These are phyloP conservation scores for Parasteatoda tepidariorum DNA, from an alignment of 1,140 invertebrate species.

Conservation along the genomic window DNA sequence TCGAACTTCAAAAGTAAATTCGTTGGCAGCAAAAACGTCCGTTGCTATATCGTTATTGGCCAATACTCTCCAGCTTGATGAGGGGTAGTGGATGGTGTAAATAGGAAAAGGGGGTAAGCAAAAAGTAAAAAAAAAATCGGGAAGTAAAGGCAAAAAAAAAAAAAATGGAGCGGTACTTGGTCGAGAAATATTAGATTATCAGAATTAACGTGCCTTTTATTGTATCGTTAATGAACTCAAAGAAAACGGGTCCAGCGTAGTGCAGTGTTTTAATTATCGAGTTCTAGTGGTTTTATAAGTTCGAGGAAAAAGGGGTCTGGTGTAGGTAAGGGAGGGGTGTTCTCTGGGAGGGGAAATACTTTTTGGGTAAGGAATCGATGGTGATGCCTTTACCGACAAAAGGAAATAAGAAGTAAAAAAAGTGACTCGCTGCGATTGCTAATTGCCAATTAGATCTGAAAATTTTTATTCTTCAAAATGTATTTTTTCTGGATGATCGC, in stretches of 20 bases:
- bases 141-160: constrained; percentile 53
- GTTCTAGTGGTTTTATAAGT: constrained; percentile 61
- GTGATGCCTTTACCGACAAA: constrained; percentile 51
- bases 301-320: neutral
- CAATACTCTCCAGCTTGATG: constrained; percentile 43
- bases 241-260: constrained; percentile 39
- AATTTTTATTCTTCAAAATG: constrained; percentile 38
- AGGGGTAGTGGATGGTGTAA: neutral
- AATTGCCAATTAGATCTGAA: constrained; percentile 59
- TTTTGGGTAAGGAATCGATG: constrained; percentile 54
- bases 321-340: neutral
- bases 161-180: constrained; percentile 44
- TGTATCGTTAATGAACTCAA: constrained; percentile 59
- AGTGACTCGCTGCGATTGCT: constrained; percentile 56
- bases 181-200: constrained; percentile 60
- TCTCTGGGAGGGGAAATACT: constrained; percentile 39
- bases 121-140: constrained; percentile 35
- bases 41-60: constrained; percentile 59
- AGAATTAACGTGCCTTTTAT: constrained; percentile 60
- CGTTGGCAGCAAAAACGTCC: constrained; percentile 53
- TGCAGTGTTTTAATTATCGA: constrained; percentile 59
- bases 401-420: constrained; percentile 51
- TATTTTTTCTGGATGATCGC: constrained; percentile 10
- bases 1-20: constrained; percentile 61
- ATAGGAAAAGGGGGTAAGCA: neutral